These are phyloP conservation scores for Melangyna quadrimaculata DNA, from an alignment of 2,888 invertebrate species.

Conservation along the genomic window DNA sequence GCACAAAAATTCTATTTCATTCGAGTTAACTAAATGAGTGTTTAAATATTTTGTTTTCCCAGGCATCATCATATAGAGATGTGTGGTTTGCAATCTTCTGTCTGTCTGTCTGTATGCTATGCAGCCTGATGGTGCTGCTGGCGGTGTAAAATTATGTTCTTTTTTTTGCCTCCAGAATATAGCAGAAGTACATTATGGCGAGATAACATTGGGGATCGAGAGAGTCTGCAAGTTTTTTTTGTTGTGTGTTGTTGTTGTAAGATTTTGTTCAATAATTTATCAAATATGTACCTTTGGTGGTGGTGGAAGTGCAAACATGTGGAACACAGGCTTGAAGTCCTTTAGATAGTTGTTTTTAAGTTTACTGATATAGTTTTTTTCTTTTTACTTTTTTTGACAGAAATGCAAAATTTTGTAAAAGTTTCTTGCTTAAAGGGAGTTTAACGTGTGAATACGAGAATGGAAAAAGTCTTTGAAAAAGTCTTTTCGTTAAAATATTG, in stretches of 20 bases:
- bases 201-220: constrained; percentile 59
- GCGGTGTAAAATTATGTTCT: constrained; percentile 51
- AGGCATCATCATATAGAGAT: constrained; percentile 33
- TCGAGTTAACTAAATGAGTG: constrained; percentile 71
- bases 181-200: constrained; percentile 38
- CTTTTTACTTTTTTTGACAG: neutral
- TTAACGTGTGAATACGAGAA: neutral
- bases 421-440: neutral
- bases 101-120: neutral
- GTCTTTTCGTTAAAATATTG: neutral
- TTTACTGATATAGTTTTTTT: constrained; percentile 28
- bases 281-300: constrained; percentile 44
- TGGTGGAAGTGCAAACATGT: constrained; percentile 19
- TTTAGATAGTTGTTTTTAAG: constrained; percentile 21
- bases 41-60: constrained; percentile 70
- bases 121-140: constrained; percentile 15
- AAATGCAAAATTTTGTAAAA: neutral
- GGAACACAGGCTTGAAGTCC: constrained; percentile 32
- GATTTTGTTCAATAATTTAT: constrained; percentile 60
- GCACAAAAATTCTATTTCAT: constrained; percentile 66
- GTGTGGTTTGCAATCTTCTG: constrained; percentile 30
- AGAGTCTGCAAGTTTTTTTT: constrained; percentile 4
- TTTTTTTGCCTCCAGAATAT: neutral
- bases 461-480: neutral
- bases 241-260: constrained; percentile 9